A percentile compares a stretch with the other conserved stretches of the same genome.
phyloP scores from a whole-genome alignment of 2,113 vertebrate species.

The Zosterops lateralis region DNA sequence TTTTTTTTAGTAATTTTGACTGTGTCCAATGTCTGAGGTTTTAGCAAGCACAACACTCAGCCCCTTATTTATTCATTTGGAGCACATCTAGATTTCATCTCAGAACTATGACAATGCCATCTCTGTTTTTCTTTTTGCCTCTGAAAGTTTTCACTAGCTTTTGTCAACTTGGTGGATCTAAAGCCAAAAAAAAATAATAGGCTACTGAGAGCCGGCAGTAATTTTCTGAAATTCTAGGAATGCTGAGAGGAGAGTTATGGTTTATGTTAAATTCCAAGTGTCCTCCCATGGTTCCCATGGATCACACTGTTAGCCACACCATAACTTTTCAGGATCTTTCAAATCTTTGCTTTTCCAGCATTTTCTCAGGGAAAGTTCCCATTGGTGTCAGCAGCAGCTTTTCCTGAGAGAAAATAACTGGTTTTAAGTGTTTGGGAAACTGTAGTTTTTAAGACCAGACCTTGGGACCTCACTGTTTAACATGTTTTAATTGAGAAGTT shows the following conservation, averaged over 20 bases:
- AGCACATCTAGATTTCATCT: background rate
- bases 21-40: background rate
- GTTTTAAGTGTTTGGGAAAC: background rate
- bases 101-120: background rate
- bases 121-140: background rate
- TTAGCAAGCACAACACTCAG: background rate
- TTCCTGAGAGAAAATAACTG: background rate
- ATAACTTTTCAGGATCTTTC: background rate
- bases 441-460: background rate
- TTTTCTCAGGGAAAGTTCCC: background rate
- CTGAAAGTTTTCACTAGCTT: background rate
- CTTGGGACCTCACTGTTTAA: background rate
- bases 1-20: background rate
- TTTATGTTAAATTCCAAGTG: background rate
- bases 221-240: conserved; percentile 18
- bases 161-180: background rate
- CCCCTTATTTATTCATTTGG: background rate
- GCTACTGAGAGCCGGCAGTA: background rate
- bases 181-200: background rate
- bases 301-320: background rate
- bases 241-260: background rate
- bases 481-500: background rate
- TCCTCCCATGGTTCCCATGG: background rate
- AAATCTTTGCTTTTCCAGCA: background rate
- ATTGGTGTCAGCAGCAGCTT: background rate